Evolutionary conservation across 92 coral and sea anemone genomes (phyloP).

Genomic region (Pocillopora grandis): DNA sequence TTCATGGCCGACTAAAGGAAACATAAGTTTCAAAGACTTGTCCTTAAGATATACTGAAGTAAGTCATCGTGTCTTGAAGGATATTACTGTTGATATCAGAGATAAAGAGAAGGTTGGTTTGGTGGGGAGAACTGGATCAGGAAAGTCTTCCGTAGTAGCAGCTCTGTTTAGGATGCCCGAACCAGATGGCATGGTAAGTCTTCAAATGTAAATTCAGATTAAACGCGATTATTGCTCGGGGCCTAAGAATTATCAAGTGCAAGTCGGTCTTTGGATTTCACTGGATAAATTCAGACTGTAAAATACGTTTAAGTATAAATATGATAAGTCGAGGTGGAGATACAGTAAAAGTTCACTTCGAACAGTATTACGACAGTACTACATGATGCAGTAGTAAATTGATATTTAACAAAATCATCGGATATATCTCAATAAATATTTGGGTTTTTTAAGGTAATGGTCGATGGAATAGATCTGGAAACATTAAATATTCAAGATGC

Average conservation of each 20-base stretch:
- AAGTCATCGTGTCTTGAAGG: conserved; percentile 37
- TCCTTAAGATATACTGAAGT: conserved; percentile 47
- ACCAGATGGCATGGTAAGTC: conserved; percentile 25
- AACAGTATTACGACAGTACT: no score
- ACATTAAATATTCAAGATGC: conserved; percentile 47
- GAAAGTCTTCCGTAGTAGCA: conserved; percentile 39
- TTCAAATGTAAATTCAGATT: background rate
- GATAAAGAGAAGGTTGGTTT: conserved; percentile 37
- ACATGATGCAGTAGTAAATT: no score
- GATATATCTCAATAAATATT: background rate
- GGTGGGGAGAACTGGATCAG: conserved; percentile 37
- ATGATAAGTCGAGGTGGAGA: no score
- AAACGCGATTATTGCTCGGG: background rate
- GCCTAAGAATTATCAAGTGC: no score
- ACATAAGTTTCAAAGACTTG: conserved; percentile 15
- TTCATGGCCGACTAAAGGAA: conserved; percentile 52
- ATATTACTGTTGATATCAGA: conserved; percentile 23
- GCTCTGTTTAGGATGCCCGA: conserved; percentile 43
- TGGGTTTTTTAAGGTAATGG: conserved; percentile 20
- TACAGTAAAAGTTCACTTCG: no score
- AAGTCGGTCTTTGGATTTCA: no score
- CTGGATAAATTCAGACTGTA: no score
- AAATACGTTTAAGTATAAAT: no score
- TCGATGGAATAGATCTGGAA: conserved; percentile 47
- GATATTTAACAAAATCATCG: no score